Evolutionary conservation across 2,888 invertebrate species (phyloP).

Genomic region (Branchellion lobata): DNA sequence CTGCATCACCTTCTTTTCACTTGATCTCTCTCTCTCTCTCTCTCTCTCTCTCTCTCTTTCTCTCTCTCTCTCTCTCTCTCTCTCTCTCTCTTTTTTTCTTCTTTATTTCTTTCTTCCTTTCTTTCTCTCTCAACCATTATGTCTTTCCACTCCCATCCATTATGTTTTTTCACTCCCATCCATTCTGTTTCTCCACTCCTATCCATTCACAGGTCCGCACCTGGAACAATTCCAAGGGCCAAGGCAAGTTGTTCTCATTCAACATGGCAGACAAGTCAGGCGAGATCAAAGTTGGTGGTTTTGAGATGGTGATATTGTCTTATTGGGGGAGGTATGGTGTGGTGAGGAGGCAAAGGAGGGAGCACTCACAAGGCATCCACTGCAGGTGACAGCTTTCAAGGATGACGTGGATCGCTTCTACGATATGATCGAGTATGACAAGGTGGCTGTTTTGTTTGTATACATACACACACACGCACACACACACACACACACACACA

Average conservation of each 20-base stretch:
- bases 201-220: conserved; percentile 61
- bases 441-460: conserved; percentile 52
- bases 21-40: conserved; percentile 20
- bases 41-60: conserved; percentile 29
- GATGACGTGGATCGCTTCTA: conserved; percentile 84
- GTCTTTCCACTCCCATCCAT: neutral
- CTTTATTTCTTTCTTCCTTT: too few relatives aligned
- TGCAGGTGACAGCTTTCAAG: conserved; percentile 79
- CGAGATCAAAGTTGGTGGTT: conserved; percentile 71
- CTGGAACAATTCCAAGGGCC: conserved; percentile 88
- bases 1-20: neutral
- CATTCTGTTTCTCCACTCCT: too few relatives aligned
- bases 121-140: neutral
- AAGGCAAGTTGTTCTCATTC: conserved; percentile 88
- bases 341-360: too few relatives aligned
- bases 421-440: conserved; percentile 77
- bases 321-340: neutral
- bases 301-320: neutral
- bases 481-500: neutral
- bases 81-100: neutral
- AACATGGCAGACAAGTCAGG: conserved; percentile 90
- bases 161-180: too few relatives aligned
- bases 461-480: neutral
- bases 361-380: too few relatives aligned
- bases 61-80: conserved; percentile 14